A percentile compares a stretch with the other conserved stretches of the same genome.
Evolutionary conservation across 2,888 invertebrate species (phyloP).

Genomic region (Lacanobia oleracea): DNA sequence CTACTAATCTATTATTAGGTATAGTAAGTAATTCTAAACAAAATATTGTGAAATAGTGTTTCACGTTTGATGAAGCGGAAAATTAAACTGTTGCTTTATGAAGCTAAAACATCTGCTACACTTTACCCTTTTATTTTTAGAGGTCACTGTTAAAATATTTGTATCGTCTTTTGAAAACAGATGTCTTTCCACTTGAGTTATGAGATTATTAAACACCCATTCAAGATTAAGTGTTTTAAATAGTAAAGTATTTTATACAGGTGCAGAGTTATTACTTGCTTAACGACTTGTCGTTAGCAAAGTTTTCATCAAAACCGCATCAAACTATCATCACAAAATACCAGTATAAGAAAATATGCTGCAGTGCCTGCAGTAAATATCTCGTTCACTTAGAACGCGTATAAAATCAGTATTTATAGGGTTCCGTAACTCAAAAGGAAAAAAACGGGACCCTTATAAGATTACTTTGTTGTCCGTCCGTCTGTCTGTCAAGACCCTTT

Average conservation of each 20-base stretch:
- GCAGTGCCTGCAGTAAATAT: constrained; percentile 53
- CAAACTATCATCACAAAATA: not conserved
- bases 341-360: constrained; percentile 27
- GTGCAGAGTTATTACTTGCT: not conserved
- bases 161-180: not conserved
- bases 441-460: no score
- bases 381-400: constrained; percentile 40
- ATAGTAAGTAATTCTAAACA: not conserved
- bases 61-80: not conserved
- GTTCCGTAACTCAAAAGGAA: no score
- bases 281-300: constrained; percentile 8
- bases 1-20: no score
- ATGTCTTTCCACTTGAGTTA: not conserved
- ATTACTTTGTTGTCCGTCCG: no score
- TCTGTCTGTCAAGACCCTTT: no score
- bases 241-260: not conserved
- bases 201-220: not conserved
- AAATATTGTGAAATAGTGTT: not conserved
- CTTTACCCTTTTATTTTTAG: not conserved
- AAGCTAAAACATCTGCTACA: constrained; percentile 14
- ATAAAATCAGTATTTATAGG: constrained; percentile 47
- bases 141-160: not conserved
- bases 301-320: constrained; percentile 1
- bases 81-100: constrained; percentile 2
- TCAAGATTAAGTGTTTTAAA: no score